Evolutionary conservation across 1,140 invertebrate genomes (phyloP).

Genomic region (Hycleus phaleratus): DNA sequence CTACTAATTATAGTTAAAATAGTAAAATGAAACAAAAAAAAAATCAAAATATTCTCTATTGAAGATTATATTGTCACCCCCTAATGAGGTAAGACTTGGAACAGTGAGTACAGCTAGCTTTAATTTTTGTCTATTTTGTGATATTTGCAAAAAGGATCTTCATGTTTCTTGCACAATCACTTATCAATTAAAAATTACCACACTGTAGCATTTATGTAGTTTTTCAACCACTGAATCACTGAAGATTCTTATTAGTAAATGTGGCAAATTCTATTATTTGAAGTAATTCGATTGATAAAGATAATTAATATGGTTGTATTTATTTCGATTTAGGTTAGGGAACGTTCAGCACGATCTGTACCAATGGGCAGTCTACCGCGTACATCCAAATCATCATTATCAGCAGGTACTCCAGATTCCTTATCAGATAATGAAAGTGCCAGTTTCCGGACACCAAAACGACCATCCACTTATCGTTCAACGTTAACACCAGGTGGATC

Average conservation of each 20-base stretch:
- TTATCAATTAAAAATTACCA: not conserved
- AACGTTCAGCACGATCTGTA: slow-evolving; percentile 75
- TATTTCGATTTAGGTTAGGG: slow-evolving; percentile 63
- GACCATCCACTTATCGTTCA: slow-evolving; percentile 48
- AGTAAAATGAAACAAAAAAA: not conserved
- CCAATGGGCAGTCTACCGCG: slow-evolving; percentile 62
- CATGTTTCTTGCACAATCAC: not conserved
- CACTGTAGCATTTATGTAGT: not conserved
- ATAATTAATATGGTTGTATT: not conserved
- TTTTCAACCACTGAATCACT: no score
- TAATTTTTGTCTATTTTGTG: not conserved
- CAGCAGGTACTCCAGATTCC: slow-evolving; percentile 76
- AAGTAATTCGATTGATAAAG: not conserved
- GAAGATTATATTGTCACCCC: slow-evolving; percentile 29
- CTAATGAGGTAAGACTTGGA: slow-evolving; percentile 24
- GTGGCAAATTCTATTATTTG: not conserved
- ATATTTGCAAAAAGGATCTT: not conserved
- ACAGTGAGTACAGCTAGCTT: slow-evolving; percentile 7
- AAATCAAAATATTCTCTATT: not conserved
- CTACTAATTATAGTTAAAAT: not conserved
- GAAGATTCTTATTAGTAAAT: not conserved
- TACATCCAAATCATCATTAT: slow-evolving; percentile 63
- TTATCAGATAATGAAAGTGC: slow-evolving; percentile 79
- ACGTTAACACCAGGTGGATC: slow-evolving; percentile 60
- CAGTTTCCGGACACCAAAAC: slow-evolving; percentile 53